Base-by-base conservation (phyloP, 1,140 invertebrate genomes). In the Leptestheria dahalacensis region DNA sequence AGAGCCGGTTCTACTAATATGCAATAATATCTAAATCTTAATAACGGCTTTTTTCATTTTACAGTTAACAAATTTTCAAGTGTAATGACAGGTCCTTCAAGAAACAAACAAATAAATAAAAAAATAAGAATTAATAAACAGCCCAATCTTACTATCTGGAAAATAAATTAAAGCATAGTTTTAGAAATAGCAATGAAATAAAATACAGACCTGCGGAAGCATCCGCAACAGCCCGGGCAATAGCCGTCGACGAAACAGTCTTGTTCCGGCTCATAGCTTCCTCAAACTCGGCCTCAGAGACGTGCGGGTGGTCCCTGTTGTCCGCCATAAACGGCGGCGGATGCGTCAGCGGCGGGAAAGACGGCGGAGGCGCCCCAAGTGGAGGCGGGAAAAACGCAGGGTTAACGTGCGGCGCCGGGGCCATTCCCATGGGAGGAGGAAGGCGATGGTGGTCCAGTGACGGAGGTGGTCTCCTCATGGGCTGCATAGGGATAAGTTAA, bases 261-360 rank as follows among this genome's bases (percentile, higher is more conserved):
- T 94, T 80, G 74, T 99, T 99, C 64, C 96, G 79, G 55, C 85
- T 82, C 88, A 99, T 96, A 46, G 97, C 93, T 73, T 99, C 96
- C 74, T 99, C 94, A 74, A 97, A 97, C 77, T 99, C 96, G 63
- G 85, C 84, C 72, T 97, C 94, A 62, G 82, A 85, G 23, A 97
- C 78, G 29, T 80, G 80, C 0, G 85, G 81, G 48, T 79, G 75
- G 2, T 73, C 73, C 46, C 48, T 15, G 11, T 53, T 58, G 24
- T 58, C 46, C 20, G 46, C 18, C 4, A 48, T 28, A n/a, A 58
- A 58, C 10, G 56, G 56, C 12, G 56, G 41, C 24, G 47, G 41
- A 28, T 25, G 48, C 23, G 18, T 53, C 11, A 56, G 77, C 47
- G 77, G 76, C 26, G 75, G 75, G 15, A 76, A 74, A 21, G 63